These are phyloP conservation scores for Druon quercuslanigerum DNA, from an alignment of 1,140 invertebrate genomes.

Conservation along the genomic window DNA sequence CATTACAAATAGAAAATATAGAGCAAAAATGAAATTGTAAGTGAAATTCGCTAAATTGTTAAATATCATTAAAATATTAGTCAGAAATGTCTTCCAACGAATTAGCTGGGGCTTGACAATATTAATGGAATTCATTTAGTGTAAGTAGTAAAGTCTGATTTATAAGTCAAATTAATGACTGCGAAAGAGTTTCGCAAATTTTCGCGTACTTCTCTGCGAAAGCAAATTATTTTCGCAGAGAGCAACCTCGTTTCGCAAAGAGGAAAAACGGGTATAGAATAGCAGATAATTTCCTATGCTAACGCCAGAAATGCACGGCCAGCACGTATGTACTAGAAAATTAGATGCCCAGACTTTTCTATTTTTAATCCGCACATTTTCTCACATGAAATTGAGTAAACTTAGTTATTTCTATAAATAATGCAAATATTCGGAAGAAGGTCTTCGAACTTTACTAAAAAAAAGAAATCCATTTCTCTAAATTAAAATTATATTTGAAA, in stretches of 20 bases:
- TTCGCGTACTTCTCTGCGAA: background rate
- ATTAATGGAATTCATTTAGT: constrained; percentile 12
- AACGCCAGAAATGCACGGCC: background rate
- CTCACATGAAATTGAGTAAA: background rate
- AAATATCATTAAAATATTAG: background rate
- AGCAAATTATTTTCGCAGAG: constrained; percentile 6
- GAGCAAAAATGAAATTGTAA: background rate
- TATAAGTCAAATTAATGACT: constrained; percentile 6
- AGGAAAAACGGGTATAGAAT: constrained; percentile 1
- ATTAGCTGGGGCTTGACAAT: background rate
- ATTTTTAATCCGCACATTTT: background rate
- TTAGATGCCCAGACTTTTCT: background rate
- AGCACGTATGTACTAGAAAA: background rate
- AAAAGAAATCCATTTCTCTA: background rate
- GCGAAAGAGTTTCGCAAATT: constrained; percentile 2
- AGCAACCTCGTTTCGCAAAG: background rate
- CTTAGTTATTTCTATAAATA: background rate
- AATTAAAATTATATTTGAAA: background rate
- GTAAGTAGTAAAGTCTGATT: constrained; percentile 21
- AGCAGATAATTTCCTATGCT: background rate
- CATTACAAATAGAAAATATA: background rate
- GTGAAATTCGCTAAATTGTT: background rate
- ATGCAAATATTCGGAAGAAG: background rate
- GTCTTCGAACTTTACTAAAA: background rate
- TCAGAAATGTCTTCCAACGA: background rate